These are phyloP conservation scores for Terebella lapidaria DNA, from an alignment of 2,888 invertebrate species.

Conservation along the genomic window DNA sequence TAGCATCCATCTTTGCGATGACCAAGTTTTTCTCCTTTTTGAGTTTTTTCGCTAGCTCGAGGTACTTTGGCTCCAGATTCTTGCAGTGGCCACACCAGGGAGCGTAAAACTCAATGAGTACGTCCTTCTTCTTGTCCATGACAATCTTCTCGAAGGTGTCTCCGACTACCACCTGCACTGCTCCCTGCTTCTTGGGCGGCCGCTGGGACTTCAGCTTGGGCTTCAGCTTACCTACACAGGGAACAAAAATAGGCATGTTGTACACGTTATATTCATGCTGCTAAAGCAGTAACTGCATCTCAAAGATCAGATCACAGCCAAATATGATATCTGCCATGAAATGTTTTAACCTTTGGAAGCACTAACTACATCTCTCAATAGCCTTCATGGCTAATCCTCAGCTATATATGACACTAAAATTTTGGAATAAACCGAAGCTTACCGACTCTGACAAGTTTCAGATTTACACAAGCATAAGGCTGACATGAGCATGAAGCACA, in stretches of 20 bases:
- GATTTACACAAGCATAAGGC: too few species aligned
- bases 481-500: too few species aligned
- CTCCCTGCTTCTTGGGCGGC: conserved; percentile 56
- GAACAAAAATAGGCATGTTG: conserved; percentile 9
- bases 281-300: neutral
- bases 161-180: conserved; percentile 57
- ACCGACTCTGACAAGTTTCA: too few species aligned
- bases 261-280: neutral
- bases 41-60: conserved; percentile 44
- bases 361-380: too few species aligned
- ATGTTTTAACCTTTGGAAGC: too few species aligned
- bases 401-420: too few species aligned
- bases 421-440: too few species aligned
- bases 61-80: conserved; percentile 56
- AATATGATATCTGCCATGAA: too few species aligned
- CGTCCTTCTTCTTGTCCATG: conserved; percentile 56
- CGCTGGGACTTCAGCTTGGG: conserved; percentile 57
- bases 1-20: conserved; percentile 54
- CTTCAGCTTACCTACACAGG: conserved; percentile 51
- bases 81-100: conserved; percentile 63
- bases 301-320: too few species aligned
- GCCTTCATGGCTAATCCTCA: too few species aligned
- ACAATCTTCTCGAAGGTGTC: conserved; percentile 58
- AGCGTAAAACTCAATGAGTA: conserved; percentile 60
- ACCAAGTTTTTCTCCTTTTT: conserved; percentile 43